A percentile compares a stretch with the other conserved stretches of the same genome.
Evolutionary conservation across 2,113 vertebrate species (phyloP).

Genomic region (Datnioides undecimradiatus): DNA sequence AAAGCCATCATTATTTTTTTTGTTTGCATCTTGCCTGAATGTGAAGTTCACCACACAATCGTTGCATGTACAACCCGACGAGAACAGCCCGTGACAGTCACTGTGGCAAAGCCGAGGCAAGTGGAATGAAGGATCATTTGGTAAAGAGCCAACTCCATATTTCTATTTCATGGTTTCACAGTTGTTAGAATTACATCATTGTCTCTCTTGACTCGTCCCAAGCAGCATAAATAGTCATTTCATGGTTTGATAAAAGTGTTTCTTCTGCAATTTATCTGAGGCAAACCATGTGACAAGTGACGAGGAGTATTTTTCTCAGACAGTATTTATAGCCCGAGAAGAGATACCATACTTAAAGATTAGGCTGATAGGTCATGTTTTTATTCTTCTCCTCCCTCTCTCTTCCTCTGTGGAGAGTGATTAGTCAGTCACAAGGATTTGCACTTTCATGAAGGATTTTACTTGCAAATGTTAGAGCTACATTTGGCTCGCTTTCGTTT

Average conservation of each 20-base stretch:
- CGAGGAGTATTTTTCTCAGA: constrained; percentile 7
- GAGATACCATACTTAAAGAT: constrained; percentile 44
- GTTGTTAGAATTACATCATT: constrained; percentile 64
- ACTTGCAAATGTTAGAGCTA: constrained; percentile 34
- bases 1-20: constrained; percentile 50
- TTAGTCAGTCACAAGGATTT: constrained; percentile 58
- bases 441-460: constrained; percentile 61
- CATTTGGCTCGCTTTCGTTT: constrained; percentile 44
- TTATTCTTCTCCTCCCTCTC: constrained; percentile 43
- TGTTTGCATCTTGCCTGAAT: constrained; percentile 46
- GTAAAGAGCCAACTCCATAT: constrained; percentile 41
- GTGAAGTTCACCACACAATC: constrained; percentile 18
- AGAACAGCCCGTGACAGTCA: constrained; percentile 29
- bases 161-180: constrained; percentile 70
- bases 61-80: constrained; percentile 42
- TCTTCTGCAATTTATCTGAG: constrained; percentile 45
- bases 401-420: constrained; percentile 39
- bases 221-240: constrained; percentile 65
- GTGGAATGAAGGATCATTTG: constrained; percentile 41
- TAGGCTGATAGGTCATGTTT: constrained; percentile 49
- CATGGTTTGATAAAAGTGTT: constrained; percentile 66
- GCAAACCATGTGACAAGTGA: constrained; percentile 38
- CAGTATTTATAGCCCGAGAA: constrained; percentile 52
- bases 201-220: constrained; percentile 47
- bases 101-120: constrained; percentile 14